Conservation (phyloP, 2,888 invertebrate genomes). For the Mechanitis messenoides region DNA sequence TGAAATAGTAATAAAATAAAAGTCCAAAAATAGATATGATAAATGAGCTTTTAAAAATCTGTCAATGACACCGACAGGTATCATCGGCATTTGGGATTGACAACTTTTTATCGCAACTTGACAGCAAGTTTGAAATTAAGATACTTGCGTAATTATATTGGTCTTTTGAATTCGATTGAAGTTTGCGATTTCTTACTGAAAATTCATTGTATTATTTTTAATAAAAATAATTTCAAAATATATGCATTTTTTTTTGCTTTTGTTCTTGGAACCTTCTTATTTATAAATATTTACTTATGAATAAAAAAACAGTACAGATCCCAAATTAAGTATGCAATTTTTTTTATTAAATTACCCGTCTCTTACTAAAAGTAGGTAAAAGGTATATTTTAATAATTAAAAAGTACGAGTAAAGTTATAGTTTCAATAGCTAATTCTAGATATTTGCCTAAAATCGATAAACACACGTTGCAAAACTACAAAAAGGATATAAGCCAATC, state of each 20-base stretch:
- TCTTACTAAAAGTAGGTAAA: too few relatives aligned
- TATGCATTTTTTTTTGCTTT: too few relatives aligned
- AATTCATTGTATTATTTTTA: too few relatives aligned
- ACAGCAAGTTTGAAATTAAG: slow-evolving; percentile 15
- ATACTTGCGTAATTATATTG: slow-evolving; percentile 7
- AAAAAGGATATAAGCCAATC: neutral
- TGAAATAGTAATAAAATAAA: slow-evolving; percentile 11
- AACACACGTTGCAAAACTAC: neutral
- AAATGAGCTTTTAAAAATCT: slow-evolving; percentile 13
- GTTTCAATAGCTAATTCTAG: too few relatives aligned
- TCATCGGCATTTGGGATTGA: slow-evolving; percentile 14
- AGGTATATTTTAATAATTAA: too few relatives aligned
- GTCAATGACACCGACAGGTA: slow-evolving; percentile 23
- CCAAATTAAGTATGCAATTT: too few relatives aligned
- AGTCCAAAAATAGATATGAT: slow-evolving; percentile 19
- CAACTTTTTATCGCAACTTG: slow-evolving; percentile 20
- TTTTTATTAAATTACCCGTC: too few relatives aligned
- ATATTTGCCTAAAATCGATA: neutral
- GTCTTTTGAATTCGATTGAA: neutral
- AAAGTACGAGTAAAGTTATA: too few relatives aligned
- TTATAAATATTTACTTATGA: too few relatives aligned
- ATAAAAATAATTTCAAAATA: too few relatives aligned
- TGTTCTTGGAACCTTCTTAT: too few relatives aligned
- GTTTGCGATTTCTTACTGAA: neutral
- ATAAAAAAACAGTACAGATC: too few relatives aligned